These are phyloP conservation scores for Synodontis membranacea DNA, from an alignment of 2,113 vertebrate species.

Conservation along the genomic window DNA sequence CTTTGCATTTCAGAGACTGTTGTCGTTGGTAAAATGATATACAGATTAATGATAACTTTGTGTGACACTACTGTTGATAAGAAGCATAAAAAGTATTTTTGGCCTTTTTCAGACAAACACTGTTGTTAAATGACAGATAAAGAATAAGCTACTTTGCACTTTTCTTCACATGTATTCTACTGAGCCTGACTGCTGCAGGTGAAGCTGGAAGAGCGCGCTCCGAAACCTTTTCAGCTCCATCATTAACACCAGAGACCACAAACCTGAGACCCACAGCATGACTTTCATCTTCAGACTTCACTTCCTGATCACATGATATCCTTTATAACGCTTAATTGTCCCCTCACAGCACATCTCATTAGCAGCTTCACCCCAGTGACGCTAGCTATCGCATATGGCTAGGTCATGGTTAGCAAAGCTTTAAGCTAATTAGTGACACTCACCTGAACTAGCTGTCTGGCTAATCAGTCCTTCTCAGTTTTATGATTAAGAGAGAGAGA, in stretches of 20 bases:
- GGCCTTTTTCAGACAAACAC: background rate
- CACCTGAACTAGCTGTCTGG: constrained; percentile 36
- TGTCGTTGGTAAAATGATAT: background rate
- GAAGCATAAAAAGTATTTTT: background rate
- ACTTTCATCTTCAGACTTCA: background rate
- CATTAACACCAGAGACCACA: background rate
- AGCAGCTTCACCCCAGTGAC: constrained; percentile 9
- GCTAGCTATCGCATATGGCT: constrained; percentile 5
- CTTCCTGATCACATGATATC: background rate
- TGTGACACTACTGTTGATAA: background rate
- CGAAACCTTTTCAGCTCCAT: background rate
- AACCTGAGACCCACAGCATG: background rate
- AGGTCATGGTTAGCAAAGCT: constrained; percentile 20
- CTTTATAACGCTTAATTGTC: background rate
- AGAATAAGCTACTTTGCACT: background rate
- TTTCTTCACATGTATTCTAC: background rate
- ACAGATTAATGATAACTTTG: background rate
- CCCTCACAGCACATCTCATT: constrained; percentile 32
- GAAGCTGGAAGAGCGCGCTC: background rate
- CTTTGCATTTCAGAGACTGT: background rate
- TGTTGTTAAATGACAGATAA: background rate
- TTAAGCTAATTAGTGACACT: constrained; percentile 31
- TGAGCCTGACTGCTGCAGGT: background rate
- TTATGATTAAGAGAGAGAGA: background rate
- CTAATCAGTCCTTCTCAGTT: constrained; percentile 34